These are phyloP conservation scores for Oceanodroma tethys DNA, from an alignment of 2,113 vertebrate genomes.

Conservation along the genomic window DNA sequence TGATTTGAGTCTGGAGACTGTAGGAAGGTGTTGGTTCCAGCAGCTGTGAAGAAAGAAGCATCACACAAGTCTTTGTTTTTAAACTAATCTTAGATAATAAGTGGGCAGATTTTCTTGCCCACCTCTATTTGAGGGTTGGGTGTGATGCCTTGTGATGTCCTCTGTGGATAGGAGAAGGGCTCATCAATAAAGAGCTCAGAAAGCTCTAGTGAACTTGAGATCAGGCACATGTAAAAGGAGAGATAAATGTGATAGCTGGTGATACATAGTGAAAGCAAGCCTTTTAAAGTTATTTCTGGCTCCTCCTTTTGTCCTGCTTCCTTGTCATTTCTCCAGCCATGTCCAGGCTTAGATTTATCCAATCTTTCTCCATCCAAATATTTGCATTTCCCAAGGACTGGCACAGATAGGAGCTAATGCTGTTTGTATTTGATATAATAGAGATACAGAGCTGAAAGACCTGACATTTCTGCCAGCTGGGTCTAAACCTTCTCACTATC, in stretches of 20 bases:
- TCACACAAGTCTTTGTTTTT: not conserved
- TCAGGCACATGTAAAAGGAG: not conserved
- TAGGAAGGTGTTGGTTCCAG: not conserved
- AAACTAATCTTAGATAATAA: not conserved
- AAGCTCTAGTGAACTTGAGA: not conserved
- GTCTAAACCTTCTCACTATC: not conserved
- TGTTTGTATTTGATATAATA: constrained; percentile 35
- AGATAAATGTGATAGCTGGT: not conserved
- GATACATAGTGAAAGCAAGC: not conserved
- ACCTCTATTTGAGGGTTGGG: not conserved
- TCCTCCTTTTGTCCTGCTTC: not conserved
- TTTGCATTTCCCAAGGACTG: not conserved
- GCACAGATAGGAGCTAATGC: not conserved
- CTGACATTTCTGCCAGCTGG: constrained; percentile 14
- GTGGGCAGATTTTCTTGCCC: not conserved
- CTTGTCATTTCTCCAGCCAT: not conserved
- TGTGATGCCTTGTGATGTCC: not conserved
- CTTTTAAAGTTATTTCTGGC: not conserved
- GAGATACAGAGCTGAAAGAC: constrained; percentile 24
- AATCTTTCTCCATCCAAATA: not conserved
- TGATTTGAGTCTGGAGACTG: not conserved
- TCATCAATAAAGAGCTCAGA: not conserved
- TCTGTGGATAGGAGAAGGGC: not conserved
- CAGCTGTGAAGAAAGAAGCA: not conserved
- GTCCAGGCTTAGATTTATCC: not conserved